Evolutionary conservation across 1,140 invertebrate species (phyloP).

Genomic region (Pachyrhynchus sulphureomaculatus): DNA sequence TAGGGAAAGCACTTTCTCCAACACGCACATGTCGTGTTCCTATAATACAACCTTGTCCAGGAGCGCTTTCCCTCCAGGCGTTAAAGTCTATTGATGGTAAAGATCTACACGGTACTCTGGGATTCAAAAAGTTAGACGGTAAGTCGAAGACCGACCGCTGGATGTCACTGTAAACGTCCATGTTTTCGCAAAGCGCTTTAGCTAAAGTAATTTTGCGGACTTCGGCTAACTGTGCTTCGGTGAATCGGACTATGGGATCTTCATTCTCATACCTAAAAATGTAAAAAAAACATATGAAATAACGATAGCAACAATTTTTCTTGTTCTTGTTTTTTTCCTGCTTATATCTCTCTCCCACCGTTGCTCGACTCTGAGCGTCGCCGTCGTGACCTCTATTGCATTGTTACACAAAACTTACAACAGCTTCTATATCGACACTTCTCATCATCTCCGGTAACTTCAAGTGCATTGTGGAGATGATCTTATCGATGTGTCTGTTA

Average conservation of each 20-base stretch:
- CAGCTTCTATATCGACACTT: too few species aligned
- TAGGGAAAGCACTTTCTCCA: slow-evolving; percentile 79
- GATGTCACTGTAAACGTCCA: slow-evolving; percentile 80
- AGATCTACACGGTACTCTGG: slow-evolving; percentile 74
- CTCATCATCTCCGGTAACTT: too few species aligned
- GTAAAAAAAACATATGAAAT: not conserved
- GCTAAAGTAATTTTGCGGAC: slow-evolving; percentile 87
- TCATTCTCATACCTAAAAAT: slow-evolving; percentile 81
- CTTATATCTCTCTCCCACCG: too few species aligned
- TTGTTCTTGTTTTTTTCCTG: too few species aligned
- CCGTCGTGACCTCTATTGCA: too few species aligned
- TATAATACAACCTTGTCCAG: slow-evolving; percentile 73
- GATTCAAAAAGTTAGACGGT: slow-evolving; percentile 86
- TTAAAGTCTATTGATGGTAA: slow-evolving; percentile 77
- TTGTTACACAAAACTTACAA: too few species aligned
- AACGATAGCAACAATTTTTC: too few species aligned
- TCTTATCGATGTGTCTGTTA: too few species aligned
- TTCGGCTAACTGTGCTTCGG: slow-evolving; percentile 86
- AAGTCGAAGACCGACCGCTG: slow-evolving; percentile 87
- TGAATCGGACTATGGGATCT: slow-evolving; percentile 78
- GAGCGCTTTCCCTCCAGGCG: slow-evolving; percentile 72
- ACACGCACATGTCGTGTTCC: slow-evolving; percentile 71
- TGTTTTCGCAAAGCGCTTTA: slow-evolving; percentile 91
- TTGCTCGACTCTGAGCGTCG: too few species aligned
- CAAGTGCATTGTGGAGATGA: too few species aligned